These are phyloP conservation scores for Rhynchonycteris naso DNA, from an alignment of 2,797 vertebrate species.

Conservation along the genomic window DNA sequence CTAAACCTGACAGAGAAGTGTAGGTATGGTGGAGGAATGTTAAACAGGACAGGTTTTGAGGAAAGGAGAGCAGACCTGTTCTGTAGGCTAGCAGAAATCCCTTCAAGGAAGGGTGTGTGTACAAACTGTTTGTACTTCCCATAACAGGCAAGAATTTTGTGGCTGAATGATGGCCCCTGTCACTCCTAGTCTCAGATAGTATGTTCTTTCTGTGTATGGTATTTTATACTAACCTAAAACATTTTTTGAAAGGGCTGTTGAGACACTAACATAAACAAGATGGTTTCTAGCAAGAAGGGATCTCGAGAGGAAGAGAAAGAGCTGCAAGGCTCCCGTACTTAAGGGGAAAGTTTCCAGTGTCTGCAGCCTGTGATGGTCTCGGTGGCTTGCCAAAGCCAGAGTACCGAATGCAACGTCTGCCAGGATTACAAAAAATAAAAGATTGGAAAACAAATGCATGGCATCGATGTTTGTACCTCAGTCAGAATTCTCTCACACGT, in stretches of 20 bases:
- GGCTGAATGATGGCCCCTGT: not conserved
- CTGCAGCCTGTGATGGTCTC: no score
- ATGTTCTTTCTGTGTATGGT: not conserved
- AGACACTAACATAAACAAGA: no score
- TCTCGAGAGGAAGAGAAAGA: not conserved
- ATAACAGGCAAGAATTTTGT: not conserved
- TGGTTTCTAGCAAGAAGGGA: not conserved
- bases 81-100: not conserved
- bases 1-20: not conserved
- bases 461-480: not conserved
- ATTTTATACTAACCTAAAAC: not conserved
- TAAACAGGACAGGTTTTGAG: not conserved
- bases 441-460: not conserved
- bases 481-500: not conserved
- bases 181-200: not conserved
- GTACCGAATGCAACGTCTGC: not conserved
- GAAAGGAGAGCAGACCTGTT: not conserved
- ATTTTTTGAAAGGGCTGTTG: not conserved
- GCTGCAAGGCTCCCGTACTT: not conserved
- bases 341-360: not conserved
- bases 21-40: no score
- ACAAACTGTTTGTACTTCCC: not conserved
- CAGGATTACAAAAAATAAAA: not conserved
- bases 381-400: not conserved
- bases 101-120: not conserved